Base-by-base conservation (phyloP, 2,888 invertebrate species). In the Zeuzera pyrina region DNA sequence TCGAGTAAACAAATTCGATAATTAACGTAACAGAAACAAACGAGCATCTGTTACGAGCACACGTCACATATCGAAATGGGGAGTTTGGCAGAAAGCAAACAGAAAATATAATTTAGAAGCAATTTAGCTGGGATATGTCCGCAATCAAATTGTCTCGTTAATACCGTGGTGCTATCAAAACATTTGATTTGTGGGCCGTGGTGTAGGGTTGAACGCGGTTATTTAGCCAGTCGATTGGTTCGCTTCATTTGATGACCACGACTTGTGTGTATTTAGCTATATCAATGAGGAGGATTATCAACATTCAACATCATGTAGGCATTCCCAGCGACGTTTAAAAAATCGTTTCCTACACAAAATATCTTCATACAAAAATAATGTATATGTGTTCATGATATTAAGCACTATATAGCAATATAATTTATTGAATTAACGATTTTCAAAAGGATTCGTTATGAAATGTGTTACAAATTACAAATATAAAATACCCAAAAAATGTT, bases 141-240 rank as follows among this genome's bases (percentile, higher is more conserved):
- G 83, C 79, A 83, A 83, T 83, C 83, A 83, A 83, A 83, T 83
- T 83, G 83, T 83, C 83, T 83, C 81, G 83, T 83, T 83, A 81
- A 79, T 79, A 72, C 76, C 70, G 60, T 57, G 73, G 73, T 67
- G 78, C 78, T 83, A 83, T 83, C 78, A 83, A 78, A 83, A 83
- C 83, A 83, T 83, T 83, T 83, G 83, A 83, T 83, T 83, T 83
- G 83, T 83, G 78, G 79, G 61, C 57, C 41, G 43, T 44, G 36
- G 52, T 56, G 58, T 61, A 63, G 68, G 68, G 70, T 61, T 62
- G 63, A 52, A 45, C 55, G 57, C 52, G 60, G 74, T 74, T 76
- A 76, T 76, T 73, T 72, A 71, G 69, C 71, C 66, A 60, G 58
- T 57, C 66, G 61, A 63, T n/a, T 66, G 66, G 67, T 65, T 67